These are phyloP conservation scores for Falco rusticolus DNA, from an alignment of 2,797 vertebrate species.

Conservation along the genomic window DNA sequence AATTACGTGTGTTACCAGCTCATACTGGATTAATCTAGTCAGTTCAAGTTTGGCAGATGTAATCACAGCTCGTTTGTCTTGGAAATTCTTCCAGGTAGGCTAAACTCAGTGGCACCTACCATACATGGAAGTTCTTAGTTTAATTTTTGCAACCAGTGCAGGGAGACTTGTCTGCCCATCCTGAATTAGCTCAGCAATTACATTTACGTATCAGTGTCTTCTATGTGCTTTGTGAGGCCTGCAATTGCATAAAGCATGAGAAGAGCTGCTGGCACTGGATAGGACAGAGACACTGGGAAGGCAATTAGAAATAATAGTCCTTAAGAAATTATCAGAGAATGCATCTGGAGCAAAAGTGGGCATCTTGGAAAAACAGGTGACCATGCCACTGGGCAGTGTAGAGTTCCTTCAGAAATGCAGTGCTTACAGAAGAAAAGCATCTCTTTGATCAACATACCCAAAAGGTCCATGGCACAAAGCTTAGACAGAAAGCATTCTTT, in stretches of 20 bases:
- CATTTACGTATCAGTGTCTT: background rate
- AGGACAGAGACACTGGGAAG: background rate
- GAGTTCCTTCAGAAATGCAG: background rate
- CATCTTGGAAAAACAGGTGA: background rate
- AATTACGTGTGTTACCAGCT: background rate
- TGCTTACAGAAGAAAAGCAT: background rate
- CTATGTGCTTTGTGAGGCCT: background rate
- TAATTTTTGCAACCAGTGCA: background rate
- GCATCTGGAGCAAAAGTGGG: background rate
- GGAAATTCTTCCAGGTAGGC: background rate
- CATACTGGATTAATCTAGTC: background rate
- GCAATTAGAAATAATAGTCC: background rate
- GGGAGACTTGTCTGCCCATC: background rate
- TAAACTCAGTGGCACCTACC: background rate
- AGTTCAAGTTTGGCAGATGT: background rate
- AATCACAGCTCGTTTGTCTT: background rate
- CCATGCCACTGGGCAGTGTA: background rate
- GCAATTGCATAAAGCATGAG: background rate
- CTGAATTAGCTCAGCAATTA: background rate
- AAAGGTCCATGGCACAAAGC: background rate
- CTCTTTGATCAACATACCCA: background rate
- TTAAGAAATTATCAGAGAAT: background rate
- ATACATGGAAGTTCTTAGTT: background rate
- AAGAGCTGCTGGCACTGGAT: background rate
- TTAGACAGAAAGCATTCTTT: background rate